These are phyloP conservation scores for Champsocephalus gunnari DNA, from an alignment of 2,797 vertebrate genomes.

Conservation along the genomic window DNA sequence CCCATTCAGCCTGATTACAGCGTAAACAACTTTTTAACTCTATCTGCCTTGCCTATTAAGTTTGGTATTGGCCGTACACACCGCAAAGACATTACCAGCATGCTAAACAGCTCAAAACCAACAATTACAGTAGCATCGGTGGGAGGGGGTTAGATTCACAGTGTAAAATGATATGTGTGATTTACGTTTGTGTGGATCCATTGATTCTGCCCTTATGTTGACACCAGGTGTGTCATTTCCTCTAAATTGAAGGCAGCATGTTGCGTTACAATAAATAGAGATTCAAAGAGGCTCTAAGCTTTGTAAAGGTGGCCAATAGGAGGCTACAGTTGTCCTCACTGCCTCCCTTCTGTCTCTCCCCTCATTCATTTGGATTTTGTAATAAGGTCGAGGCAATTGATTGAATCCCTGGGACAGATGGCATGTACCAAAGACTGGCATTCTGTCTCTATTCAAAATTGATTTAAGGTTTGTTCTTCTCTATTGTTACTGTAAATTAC, in stretches of 20 bases:
- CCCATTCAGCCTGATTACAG: slow-evolving; percentile 12
- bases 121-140: not conserved
- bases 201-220: slow-evolving; percentile 6
- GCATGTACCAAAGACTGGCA: slow-evolving; percentile 59
- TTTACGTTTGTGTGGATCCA: not conserved
- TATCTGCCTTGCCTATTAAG: not conserved
- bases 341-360: slow-evolving; percentile 44
- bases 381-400: slow-evolving; percentile 60
- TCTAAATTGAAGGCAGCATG: slow-evolving; percentile 28
- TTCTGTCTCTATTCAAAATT: slow-evolving; percentile 63
- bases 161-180: slow-evolving; percentile 9
- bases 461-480: slow-evolving; percentile 45
- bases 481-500: slow-evolving; percentile 44
- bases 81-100: not conserved
- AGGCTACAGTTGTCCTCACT: slow-evolving; percentile 35
- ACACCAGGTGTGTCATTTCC: slow-evolving; percentile 32
- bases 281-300: slow-evolving; percentile 32
- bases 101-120: not conserved
- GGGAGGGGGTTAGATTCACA: no score
- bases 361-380: slow-evolving; percentile 40
- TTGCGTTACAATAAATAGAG: slow-evolving; percentile 17
- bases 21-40: slow-evolving; percentile 17
- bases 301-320: slow-evolving; percentile 58
- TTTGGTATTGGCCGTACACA: not conserved
- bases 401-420: slow-evolving; percentile 72